Evolutionary conservation across 2,888 invertebrate species (phyloP), one percentile per base, ranked within the genome.

Genomic region (Schizaphis graminum): DNA sequence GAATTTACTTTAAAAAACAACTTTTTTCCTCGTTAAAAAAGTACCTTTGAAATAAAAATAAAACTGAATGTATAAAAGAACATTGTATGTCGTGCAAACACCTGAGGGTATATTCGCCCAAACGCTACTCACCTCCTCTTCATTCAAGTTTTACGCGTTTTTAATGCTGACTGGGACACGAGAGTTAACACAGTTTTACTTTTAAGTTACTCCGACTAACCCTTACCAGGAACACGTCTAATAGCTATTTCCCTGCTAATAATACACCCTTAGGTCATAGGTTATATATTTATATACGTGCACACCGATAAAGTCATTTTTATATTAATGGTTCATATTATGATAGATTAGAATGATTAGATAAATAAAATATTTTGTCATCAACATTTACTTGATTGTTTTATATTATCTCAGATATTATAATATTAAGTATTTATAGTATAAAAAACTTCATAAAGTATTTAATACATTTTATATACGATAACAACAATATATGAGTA

Each of bases 141-240:
- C 86, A 7, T 8, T 61, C 5, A 35, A 57, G 24, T 91, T 91
- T 86, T 86, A 91, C 85, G 86, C 35, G 87, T 88, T 92, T 92
- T 94, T 91, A 94, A 94, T 53, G 91, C 53, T 35, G 94, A 67
- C 94, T 49, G 86, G 94, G 61, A 94, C 94, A 91, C 86, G 86
- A 86, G 91, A 91, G 85, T 90, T 94, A 94, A 94, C 94, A 94
- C 94, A 90, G 94, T 94, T 94, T 94, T 91, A 91, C 94, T 94
- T 94, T 94, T 94, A 94, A 87, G 91, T 94, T 53, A 94, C 94
- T 57, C 93, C 85, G 89, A 41, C 92, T 10, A 86, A 61, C 86
- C 61, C 93, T 77, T 61, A 61, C 35, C 84, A 35, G 86, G 41
- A 89, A 86, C 94, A 86, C 35, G 86, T 85, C 93, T 90, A 90